phyloP scores from a whole-genome alignment of 2,113 vertebrate genomes.

The Pangasianodon gigas region DNA sequence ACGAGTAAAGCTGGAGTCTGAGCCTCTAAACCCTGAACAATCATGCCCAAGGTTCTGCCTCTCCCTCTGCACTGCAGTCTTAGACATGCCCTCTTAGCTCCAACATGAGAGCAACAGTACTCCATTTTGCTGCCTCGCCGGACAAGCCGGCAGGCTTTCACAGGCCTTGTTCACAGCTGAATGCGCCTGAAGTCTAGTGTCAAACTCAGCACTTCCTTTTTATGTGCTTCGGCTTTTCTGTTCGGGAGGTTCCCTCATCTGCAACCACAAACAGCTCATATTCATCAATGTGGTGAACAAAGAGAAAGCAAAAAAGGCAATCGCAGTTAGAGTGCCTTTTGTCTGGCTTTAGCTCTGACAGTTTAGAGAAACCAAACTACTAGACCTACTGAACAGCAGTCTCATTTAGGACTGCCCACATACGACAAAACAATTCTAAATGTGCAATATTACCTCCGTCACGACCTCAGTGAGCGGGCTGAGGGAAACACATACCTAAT shows the following conservation, averaged over 20 bases:
- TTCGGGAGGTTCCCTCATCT: neutral
- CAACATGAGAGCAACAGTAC: neutral
- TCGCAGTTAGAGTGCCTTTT: neutral
- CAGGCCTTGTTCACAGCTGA: conserved; percentile 25
- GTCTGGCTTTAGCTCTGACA: neutral
- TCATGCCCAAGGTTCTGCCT: conserved; percentile 8
- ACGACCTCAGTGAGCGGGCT: conserved; percentile 18
- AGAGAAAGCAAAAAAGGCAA: neutral
- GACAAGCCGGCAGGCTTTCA: conserved; percentile 26
- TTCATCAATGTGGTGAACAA: neutral
- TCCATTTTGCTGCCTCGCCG: conserved; percentile 26
- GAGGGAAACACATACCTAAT: conserved; percentile 50
- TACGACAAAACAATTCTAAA: conserved; percentile 40
- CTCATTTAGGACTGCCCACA: conserved; percentile 38
- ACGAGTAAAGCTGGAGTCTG: conserved; percentile 21
- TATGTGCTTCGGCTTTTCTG: neutral
- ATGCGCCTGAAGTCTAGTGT: conserved; percentile 13
- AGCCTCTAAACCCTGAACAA: conserved; percentile 16
- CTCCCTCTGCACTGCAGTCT: conserved; percentile 5
- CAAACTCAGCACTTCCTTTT: conserved; percentile 34
- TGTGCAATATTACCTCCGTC: conserved; percentile 38
- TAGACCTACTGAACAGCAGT: neutral
- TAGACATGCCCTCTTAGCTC: conserved; percentile 33
- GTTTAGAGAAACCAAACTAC: neutral
- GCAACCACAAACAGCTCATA: conserved; percentile 8